A percentile compares a stretch with the other conserved stretches of the same genome.
phyloP scores from a whole-genome alignment of 2,797 vertebrate genomes.

The Hemitrygon akajei region DNA sequence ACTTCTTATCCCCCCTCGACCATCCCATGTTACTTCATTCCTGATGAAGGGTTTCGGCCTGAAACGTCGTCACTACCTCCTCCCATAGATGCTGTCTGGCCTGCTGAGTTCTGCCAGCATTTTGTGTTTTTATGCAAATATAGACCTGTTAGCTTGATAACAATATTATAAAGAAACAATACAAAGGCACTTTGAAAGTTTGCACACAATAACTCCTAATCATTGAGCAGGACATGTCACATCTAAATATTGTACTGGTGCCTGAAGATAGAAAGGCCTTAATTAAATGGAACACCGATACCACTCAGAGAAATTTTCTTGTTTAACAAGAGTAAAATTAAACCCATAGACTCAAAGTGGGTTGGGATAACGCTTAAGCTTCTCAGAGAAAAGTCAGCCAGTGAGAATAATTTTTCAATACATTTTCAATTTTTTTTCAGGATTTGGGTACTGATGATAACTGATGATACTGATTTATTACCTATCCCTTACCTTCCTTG shows the following conservation, averaged over 20 bases:
- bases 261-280: not conserved
- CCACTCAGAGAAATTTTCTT: not conserved
- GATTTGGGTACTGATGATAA: no score
- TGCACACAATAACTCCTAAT: not conserved
- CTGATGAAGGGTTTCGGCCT: no score
- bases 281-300: not conserved
- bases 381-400: not conserved
- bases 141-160: not conserved
- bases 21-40: no score
- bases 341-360: not conserved
- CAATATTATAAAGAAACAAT: not conserved
- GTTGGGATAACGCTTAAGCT: not conserved
- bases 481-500: no score
- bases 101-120: no score
- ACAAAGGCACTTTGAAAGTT: not conserved
- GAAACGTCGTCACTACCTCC: no score
- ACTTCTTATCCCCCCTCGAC: no score
- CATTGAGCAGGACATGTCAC: not conserved
- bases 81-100: no score
- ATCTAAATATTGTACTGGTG: not conserved
- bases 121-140: no score
- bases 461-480: no score
- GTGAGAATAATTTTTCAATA: not conserved
- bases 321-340: not conserved
- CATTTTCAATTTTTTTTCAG: no score